Evolutionary conservation across 2,888 invertebrate species (phyloP), one percentile per base, ranked within the genome.

Genomic region (Macaria liturata): DNA sequence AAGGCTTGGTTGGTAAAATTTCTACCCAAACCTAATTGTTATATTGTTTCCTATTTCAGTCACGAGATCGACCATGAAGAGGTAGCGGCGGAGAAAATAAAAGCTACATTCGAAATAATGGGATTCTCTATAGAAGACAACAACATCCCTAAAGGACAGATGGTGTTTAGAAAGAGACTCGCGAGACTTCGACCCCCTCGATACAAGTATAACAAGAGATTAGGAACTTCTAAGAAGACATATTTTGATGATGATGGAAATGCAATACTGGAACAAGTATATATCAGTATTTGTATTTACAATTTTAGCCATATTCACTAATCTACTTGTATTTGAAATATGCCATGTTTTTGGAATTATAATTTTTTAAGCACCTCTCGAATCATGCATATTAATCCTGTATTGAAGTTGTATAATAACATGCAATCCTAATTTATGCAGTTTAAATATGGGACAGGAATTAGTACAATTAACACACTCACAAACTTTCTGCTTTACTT

Each of bases 201-300:
- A 42, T 78, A 84, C 53, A 88, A 84, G 68, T 54, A 44, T 43
- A 59, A 46, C 7, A 50, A 30, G n/a, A 83, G 80, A 51, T 78
- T 76, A 45, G 71, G 70, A 1, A 65, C 54, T 0, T 83, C 93
- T 5, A 93, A 88, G 69, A 95, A 95, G 74, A 94, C 92, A 8
- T 93, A 93, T 68, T 95, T 94, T 68, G 95, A 95, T 74, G 95
- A 95, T 48, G 94, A 95, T 66, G 95, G 95, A 0, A 93, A 94
- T 65, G 85, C 93, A 3, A 84, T 80, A 55, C 78, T 82, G 50
- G 78, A 83, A 45, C 79, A 81, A 79, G 88, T 88, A 69, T 1
- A 9, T 42, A 9, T 7, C 8, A 39, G 39, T 8, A 39, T 39
- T 39, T 7, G 20, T 20, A 20, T 1, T 20, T 20, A 20, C 20